Percentiles rank a stretch among this genome's conserved stretches.
phyloP scores from a whole-genome alignment of 2,113 vertebrate species.

The Perca schrenkii region DNA sequence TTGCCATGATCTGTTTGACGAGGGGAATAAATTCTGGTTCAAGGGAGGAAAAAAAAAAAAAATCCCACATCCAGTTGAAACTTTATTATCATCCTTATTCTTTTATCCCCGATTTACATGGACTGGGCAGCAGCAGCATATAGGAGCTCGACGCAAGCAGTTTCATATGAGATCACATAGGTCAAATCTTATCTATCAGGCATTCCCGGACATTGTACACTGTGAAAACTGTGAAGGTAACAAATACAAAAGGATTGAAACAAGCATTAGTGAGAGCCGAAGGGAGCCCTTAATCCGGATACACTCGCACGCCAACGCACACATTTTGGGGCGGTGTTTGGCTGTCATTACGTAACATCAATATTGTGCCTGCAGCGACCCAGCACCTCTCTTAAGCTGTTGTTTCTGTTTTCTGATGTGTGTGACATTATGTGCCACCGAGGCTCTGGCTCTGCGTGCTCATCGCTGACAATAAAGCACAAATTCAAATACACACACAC shows the following conservation, averaged over 20 bases:
- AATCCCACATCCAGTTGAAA: slow-evolving; percentile 9
- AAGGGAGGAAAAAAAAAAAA: neutral
- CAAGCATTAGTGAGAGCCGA: slow-evolving; percentile 3
- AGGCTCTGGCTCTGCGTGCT: slow-evolving; percentile 34
- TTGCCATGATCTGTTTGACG: slow-evolving; percentile 55
- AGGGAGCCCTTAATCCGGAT: slow-evolving; percentile 44
- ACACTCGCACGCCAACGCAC: neutral
- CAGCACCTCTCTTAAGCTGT: slow-evolving; percentile 54
- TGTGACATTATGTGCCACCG: slow-evolving; percentile 51
- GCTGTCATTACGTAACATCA: slow-evolving; percentile 67
- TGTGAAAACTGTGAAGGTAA: slow-evolving; percentile 45
- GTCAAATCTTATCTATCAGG: slow-evolving; percentile 9
- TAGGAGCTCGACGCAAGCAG: slow-evolving; percentile 19
- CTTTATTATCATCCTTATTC: slow-evolving; percentile 8
- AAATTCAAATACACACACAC: neutral
- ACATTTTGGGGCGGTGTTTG: slow-evolving; percentile 29
- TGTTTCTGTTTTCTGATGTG: slow-evolving; percentile 38
- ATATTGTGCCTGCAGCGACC: slow-evolving; percentile 54
- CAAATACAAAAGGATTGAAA: slow-evolving; percentile 19
- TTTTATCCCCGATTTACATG: slow-evolving; percentile 14
- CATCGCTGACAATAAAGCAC: slow-evolving; percentile 33
- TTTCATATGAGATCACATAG: slow-evolving; percentile 35
- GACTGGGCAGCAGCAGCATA: neutral
- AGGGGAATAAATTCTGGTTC: slow-evolving; percentile 40
- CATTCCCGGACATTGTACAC: slow-evolving; percentile 44